Evolutionary conservation across 1,140 invertebrate genomes (phyloP).

Genomic region (Leptopilina boulardi): DNA sequence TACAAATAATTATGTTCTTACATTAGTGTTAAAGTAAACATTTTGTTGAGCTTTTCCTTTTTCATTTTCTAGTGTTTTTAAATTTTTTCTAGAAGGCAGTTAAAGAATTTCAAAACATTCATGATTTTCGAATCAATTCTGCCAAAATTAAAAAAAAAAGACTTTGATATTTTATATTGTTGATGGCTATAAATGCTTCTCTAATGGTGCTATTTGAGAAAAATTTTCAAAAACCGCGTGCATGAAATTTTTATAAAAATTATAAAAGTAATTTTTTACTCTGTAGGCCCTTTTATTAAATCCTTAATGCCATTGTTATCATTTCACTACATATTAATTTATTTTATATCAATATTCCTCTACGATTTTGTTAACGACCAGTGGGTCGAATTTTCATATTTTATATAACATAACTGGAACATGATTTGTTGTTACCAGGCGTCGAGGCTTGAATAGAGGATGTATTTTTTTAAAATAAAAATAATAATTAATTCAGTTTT

Average conservation of each 20-base stretch:
- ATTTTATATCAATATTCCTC: conserved; percentile 32
- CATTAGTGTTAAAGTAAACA: not conserved
- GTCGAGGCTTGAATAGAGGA: conserved; percentile 17
- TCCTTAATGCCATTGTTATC: not conserved
- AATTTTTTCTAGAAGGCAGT: too few relatives aligned
- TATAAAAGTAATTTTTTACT: not conserved
- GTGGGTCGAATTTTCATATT: conserved; percentile 41
- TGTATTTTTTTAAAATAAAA: conserved; percentile 2
- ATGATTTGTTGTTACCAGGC: not conserved
- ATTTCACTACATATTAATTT: conserved; percentile 34
- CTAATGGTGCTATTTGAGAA: conserved; percentile 8
- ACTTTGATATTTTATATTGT: not conserved
- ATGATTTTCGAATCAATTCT: too few relatives aligned
- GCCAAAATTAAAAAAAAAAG: too few relatives aligned
- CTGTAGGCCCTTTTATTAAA: not conserved
- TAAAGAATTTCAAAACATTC: too few relatives aligned
- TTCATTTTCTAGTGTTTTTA: too few relatives aligned
- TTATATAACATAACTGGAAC: conserved; percentile 14
- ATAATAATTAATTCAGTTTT: conserved; percentile 6
- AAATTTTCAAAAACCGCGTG: not conserved
- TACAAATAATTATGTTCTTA: not conserved
- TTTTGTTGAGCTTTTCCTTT: too few relatives aligned
- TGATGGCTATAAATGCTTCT: not conserved
- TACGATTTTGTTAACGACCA: conserved; percentile 38
- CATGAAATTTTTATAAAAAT: not conserved